phyloP scores from a whole-genome alignment of 2,888 invertebrate genomes.

The Oligia strigilis region DNA sequence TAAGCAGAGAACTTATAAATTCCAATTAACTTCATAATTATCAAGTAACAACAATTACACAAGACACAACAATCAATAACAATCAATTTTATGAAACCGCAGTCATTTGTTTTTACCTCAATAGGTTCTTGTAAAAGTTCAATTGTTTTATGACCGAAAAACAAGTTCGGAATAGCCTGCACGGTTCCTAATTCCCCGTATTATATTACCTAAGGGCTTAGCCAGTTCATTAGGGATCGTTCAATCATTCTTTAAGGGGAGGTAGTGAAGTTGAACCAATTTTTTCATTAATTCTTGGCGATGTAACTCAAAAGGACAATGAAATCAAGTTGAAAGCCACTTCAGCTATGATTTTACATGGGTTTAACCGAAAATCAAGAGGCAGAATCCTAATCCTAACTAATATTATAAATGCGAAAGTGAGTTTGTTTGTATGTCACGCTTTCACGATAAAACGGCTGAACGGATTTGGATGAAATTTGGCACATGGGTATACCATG shows the following conservation, averaged over 20 bases:
- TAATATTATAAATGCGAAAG: neutral
- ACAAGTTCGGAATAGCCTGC: slow-evolving; percentile 64
- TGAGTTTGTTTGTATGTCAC: neutral
- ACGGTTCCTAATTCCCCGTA: slow-evolving; percentile 76
- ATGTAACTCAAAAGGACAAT: slow-evolving; percentile 26
- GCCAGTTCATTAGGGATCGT: slow-evolving; percentile 85
- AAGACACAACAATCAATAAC: neutral
- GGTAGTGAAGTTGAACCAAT: slow-evolving; percentile 58
- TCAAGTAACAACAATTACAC: too few relatives aligned
- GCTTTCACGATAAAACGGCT: neutral
- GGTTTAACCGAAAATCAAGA: neutral
- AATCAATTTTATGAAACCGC: neutral
- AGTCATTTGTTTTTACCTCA: neutral
- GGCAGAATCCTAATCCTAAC: neutral
- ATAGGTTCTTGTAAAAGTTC: neutral
- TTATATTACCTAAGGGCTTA: slow-evolving; percentile 82
- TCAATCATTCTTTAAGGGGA: slow-evolving; percentile 83
- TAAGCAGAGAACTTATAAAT: neutral
- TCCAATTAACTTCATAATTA: neutral
- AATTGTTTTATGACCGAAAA: slow-evolving; percentile 21
- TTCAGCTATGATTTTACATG: slow-evolving; percentile 18
- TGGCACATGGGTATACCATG: neutral
- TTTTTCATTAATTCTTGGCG: slow-evolving; percentile 50
- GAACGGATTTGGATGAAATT: neutral
- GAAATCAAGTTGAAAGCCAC: slow-evolving; percentile 36